Base-by-base conservation (phyloP, 2,888 invertebrate species). In the Endotricha flammealis region DNA sequence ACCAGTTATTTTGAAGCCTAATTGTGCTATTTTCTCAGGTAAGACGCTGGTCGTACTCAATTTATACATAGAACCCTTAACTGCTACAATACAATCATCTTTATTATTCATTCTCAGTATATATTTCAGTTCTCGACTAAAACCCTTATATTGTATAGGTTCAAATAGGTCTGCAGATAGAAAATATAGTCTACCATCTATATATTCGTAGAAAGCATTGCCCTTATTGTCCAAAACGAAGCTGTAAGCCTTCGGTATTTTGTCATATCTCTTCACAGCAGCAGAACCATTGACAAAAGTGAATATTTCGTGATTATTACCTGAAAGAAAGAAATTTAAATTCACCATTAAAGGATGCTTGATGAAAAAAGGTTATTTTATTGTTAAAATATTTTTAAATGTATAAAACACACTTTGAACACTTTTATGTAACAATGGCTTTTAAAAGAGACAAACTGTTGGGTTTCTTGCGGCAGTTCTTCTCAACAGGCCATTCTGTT, bases 141-240 rank as follows among this genome's bases (percentile, higher is more conserved):
- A 79, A 0, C 86, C 86, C 62, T 83, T 86, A 34, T 78, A 85
- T 24, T 82, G 83, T 1, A 86, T 56, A 0, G 86, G 85, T 36
- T 85, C 85, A 34, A 64, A 86, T 1, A 63, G 61, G 39, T 85
- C 83, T 0, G 53, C 30, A 0, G 85, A 73, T 30, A 77, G 76
- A 41, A 83, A 83, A 30, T 86, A 86, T 34, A 86, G 33, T 51
- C 69, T 76, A 0, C 86, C 86, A 44, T 86, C 85, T 0, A 82
- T 54, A 16, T 75, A 82, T 53, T 86, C 86, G 34, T 85, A 85
- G 28, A 73, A 86, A 0, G 66, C 74, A 9, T 85, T 82, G 0
- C 82, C 79, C 61, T 74, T 77, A 0, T 51, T 48, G 9, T 86
- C 85, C 4, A 82, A 41, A 32, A 83, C 56, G 12, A 86, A 82